Conservation (phyloP, 2,888 invertebrate genomes). For the Heliconius sara region DNA sequence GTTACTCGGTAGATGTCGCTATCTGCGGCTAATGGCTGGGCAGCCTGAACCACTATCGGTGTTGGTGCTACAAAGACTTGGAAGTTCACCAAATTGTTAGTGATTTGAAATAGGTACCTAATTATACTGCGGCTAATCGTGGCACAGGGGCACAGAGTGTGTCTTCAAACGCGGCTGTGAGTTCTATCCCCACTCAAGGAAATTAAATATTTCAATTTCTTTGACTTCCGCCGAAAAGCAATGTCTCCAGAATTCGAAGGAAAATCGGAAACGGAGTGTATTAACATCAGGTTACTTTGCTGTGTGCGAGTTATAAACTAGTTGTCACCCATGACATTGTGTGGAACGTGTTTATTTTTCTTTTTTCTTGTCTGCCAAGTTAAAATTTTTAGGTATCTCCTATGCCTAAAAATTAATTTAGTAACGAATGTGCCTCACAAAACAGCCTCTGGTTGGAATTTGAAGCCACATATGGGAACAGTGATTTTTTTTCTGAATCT, state of each 20-base stretch:
- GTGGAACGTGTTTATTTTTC: too few species aligned
- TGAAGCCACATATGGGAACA: too few species aligned
- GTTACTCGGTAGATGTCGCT: conserved; percentile 61
- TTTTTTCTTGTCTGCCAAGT: too few species aligned
- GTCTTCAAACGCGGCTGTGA: not conserved
- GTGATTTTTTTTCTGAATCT: not conserved
- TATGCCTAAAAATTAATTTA: too few species aligned
- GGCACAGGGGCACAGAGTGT: too few species aligned
- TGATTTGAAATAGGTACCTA: not conserved
- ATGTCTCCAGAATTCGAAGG: not conserved
- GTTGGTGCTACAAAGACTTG: conserved; percentile 47
- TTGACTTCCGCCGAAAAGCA: not conserved
- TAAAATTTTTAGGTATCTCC: too few species aligned
- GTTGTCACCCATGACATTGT: too few species aligned
- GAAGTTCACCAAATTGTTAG: not conserved
- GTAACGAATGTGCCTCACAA: too few species aligned
- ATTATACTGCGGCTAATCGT: not conserved
- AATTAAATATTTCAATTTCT: not conserved
- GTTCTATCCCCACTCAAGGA: not conserved
- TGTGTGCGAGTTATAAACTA: not conserved
- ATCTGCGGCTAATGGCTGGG: conserved; percentile 71
- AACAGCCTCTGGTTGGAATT: too few species aligned
- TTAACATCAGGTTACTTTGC: not conserved
- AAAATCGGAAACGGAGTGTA: not conserved
- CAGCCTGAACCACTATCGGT: conserved; percentile 65